phyloP scores from a whole-genome alignment of 2,888 invertebrate genomes.

The Lasioglossum villosulum region DNA sequence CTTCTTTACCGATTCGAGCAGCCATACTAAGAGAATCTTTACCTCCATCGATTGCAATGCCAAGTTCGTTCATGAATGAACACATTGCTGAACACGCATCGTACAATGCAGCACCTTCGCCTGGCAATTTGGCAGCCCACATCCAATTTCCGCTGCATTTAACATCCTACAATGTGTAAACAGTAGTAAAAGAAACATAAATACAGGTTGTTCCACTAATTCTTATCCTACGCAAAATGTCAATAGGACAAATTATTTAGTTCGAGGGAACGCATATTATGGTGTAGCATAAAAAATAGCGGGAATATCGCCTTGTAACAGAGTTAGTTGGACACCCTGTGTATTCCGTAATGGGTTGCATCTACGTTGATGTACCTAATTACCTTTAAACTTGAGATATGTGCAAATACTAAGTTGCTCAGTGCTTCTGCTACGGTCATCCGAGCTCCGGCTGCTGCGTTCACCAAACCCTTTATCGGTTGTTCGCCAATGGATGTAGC shows the following conservation, averaged over 20 bases:
- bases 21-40: slow-evolving; percentile 99
- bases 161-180: slow-evolving; percentile 88
- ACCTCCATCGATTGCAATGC: slow-evolving; percentile 97
- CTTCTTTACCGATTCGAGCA: slow-evolving; percentile 90
- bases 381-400: slow-evolving; percentile 86
- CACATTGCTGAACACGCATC: slow-evolving; percentile 96
- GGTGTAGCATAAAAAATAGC: background rate
- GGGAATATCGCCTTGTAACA: background rate
- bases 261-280: background rate
- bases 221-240: background rate
- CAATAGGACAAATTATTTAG: too few relatives aligned
- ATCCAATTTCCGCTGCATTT: slow-evolving; percentile 99
- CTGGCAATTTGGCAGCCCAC: slow-evolving; percentile 99
- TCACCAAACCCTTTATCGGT: slow-evolving; percentile 95
- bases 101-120: slow-evolving; percentile 95
- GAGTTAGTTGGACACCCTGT: background rate
- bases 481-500: slow-evolving; percentile 99
- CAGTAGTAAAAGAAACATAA: background rate
- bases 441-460: slow-evolving; percentile 94
- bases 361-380: slow-evolving; percentile 19
- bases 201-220: background rate
- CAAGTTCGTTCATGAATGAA: slow-evolving; percentile 91
- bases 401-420: slow-evolving; percentile 94
- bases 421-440: slow-evolving; percentile 98
- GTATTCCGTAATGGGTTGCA: background rate